Evolutionary conservation across 1,140 invertebrate genomes (phyloP).

Genomic region (Sarcophaga bullata): DNA sequence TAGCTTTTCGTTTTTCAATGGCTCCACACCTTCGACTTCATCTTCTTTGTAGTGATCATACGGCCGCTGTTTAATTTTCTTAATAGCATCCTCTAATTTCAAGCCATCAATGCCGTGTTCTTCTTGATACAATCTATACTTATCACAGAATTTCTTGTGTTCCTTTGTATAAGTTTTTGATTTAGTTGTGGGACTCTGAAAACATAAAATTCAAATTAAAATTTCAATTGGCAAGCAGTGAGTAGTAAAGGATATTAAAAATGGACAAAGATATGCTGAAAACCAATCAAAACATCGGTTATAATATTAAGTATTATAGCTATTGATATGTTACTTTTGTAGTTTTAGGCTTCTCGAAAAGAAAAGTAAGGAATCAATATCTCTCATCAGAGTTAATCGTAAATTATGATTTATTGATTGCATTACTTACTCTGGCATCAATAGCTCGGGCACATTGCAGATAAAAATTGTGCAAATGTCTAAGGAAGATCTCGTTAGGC

Average conservation of each 20-base stretch:
- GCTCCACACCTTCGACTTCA: slow-evolving; percentile 53
- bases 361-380: no score
- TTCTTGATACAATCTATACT: slow-evolving; percentile 68
- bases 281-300: slow-evolving; percentile 29
- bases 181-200: slow-evolving; percentile 57
- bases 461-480: slow-evolving; percentile 70
- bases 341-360: no score
- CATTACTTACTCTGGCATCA: slow-evolving; percentile 66
- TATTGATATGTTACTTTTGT: no score
- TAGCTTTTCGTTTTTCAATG: slow-evolving; percentile 52
- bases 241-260: neutral
- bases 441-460: slow-evolving; percentile 64
- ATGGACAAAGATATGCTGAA: neutral
- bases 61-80: slow-evolving; percentile 67
- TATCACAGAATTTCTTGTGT: slow-evolving; percentile 67
- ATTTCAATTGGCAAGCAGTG: neutral
- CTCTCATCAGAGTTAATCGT: no score
- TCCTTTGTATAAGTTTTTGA: slow-evolving; percentile 58
- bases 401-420: neutral
- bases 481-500: slow-evolving; percentile 70
- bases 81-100: slow-evolving; percentile 66
- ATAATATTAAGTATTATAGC: no score
- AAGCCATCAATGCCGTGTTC: slow-evolving; percentile 67
- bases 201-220: slow-evolving; percentile 10
- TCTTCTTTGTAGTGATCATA: slow-evolving; percentile 70